Evolutionary conservation across 2,113 vertebrate genomes (phyloP).

Genomic region (Psilopsiagon aymara): DNA sequence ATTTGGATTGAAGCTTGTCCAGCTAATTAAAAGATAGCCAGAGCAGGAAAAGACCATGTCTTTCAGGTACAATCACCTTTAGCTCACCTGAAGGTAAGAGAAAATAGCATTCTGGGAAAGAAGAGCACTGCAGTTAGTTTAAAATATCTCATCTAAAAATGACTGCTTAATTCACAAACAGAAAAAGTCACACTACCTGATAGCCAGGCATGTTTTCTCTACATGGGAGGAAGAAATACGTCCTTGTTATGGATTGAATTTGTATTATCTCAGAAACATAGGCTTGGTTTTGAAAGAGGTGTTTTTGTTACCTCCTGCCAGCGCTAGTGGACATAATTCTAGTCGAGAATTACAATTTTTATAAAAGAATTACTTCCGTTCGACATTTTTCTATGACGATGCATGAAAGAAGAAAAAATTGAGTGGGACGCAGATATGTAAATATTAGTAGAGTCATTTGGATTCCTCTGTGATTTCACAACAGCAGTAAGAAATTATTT

Average conservation of each 20-base stretch:
- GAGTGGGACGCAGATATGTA: not conserved
- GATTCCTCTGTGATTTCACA: not conserved
- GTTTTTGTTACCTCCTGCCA: not conserved
- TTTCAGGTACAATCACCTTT: not conserved
- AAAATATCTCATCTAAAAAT: not conserved
- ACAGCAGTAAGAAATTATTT: not conserved
- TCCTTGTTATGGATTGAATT: not conserved
- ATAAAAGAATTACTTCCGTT: not conserved
- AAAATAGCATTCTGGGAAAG: not conserved
- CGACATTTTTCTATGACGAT: not conserved
- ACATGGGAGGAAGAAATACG: not conserved
- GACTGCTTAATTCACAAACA: not conserved
- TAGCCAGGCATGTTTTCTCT: not conserved
- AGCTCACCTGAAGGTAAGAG: not conserved
- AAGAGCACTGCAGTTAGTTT: not conserved
- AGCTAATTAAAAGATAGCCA: not conserved
- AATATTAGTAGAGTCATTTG: slow-evolving; percentile 16
- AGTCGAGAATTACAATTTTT: not conserved
- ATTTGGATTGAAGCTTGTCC: not conserved
- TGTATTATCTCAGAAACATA: not conserved
- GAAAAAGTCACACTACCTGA: not conserved
- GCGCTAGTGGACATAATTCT: not conserved
- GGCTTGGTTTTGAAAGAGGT: not conserved
- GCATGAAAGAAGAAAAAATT: not conserved
- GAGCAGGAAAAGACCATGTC: not conserved